phyloP scores from a whole-genome alignment of 1,140 invertebrate genomes.

The honey bee (Apis mellifera) region Amel_HAv3.1 CM009932.2:8000001-8000500 shows the following conservation, averaged over 20 bases:
- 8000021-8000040: conserved; percentile 78
- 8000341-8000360: neutral
- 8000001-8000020: conserved; percentile 56
- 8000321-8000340: neutral
- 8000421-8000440: too few relatives aligned
- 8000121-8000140: conserved; percentile 67
- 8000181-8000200: conserved; percentile 81
- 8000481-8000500: neutral
- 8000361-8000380: too few relatives aligned
- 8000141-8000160: conserved; percentile 81
- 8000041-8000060: conserved; percentile 77
- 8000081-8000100: conserved; percentile 69
- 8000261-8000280: conserved; percentile 79
- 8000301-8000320: conserved; percentile 59
- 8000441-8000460: too few relatives aligned
- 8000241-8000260: conserved; percentile 79
- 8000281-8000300: conserved; percentile 75
- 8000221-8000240: conserved; percentile 76
- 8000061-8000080: conserved; percentile 74
- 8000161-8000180: conserved; percentile 71
- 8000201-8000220: conserved; percentile 80
- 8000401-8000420: too few relatives aligned
- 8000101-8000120: conserved; percentile 55
- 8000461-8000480: too few relatives aligned
- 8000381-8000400: too few relatives aligned